Evolutionary conservation across 2,888 invertebrate species (phyloP).

Genomic region (Melanostoma mellinum): DNA sequence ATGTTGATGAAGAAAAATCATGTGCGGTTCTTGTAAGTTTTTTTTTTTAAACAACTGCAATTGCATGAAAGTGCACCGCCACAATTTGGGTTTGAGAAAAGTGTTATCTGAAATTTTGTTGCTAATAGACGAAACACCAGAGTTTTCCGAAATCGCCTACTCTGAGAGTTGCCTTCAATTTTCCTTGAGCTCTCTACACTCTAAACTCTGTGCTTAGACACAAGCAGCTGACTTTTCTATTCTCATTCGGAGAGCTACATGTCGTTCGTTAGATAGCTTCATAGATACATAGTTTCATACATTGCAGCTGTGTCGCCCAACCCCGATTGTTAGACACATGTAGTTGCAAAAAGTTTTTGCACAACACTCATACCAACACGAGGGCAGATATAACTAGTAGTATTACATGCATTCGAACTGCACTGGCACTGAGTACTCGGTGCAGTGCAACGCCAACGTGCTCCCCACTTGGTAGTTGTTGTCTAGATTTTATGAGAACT

Average conservation of each 20-base stretch:
- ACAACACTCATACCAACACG: constrained; percentile 9
- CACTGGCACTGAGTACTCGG: background rate
- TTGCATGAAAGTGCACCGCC: constrained; percentile 39
- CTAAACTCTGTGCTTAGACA: constrained; percentile 20
- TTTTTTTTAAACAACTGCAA: constrained; percentile 76
- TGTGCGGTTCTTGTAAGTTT: constrained; percentile 79
- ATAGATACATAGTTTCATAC: constrained; percentile 50
- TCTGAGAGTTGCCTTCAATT: constrained; percentile 19
- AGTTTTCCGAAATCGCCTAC: constrained; percentile 61
- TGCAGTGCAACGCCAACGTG: constrained; percentile 11
- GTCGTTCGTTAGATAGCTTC: constrained; percentile 54
- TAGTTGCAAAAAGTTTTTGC: constrained; percentile 49
- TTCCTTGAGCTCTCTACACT: constrained; percentile 29
- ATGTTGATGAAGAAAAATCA: constrained; percentile 82
- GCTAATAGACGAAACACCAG: constrained; percentile 58
- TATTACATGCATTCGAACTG: background rate
- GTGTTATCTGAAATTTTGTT: constrained; percentile 68
- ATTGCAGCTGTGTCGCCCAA: background rate
- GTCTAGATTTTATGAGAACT: constrained; percentile 62
- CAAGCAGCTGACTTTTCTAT: constrained; percentile 34
- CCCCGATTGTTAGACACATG: constrained; percentile 57
- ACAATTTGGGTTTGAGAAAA: constrained; percentile 68
- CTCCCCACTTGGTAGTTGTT: constrained; percentile 1
- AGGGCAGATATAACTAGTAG: background rate
- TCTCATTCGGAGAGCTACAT: constrained; percentile 10